Evolutionary conservation across 2,113 vertebrate genomes (phyloP).

Genomic region (Falcunculus frontatus): DNA sequence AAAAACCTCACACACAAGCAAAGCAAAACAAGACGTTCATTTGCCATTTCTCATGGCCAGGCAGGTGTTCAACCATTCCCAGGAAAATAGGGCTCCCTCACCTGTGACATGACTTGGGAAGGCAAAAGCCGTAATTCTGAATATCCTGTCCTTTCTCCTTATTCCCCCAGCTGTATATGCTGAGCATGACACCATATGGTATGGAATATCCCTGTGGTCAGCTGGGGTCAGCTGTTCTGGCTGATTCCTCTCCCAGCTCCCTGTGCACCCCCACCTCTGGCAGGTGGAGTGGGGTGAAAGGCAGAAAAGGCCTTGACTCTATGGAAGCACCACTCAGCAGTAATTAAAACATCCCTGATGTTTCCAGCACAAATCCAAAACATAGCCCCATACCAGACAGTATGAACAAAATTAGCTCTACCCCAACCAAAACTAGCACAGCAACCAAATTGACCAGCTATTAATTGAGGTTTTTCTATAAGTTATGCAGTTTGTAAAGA

Average conservation of each 20-base stretch:
- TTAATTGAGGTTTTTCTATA: background rate
- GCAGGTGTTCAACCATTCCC: background rate
- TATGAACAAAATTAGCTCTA: background rate
- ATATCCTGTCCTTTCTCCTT: accelerated
- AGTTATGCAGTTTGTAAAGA: background rate
- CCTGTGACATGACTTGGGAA: accelerated
- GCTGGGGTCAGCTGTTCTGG: background rate
- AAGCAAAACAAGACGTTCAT: background rate
- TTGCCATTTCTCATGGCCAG: background rate
- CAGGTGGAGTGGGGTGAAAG: background rate
- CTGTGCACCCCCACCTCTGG: background rate
- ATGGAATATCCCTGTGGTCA: background rate
- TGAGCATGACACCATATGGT: background rate
- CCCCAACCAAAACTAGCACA: background rate
- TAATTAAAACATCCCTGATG: background rate
- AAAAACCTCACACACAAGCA: accelerated
- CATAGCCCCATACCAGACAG: background rate
- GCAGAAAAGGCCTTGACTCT: background rate
- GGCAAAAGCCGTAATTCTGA: background rate
- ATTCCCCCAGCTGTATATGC: background rate
- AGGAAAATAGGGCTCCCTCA: background rate
- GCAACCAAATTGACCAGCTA: background rate
- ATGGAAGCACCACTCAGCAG: background rate
- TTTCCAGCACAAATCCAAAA: background rate
- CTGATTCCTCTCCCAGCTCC: background rate